Percentiles rank a stretch among this genome's conserved stretches.
Evolutionary conservation across 2,113 vertebrate species (phyloP).

Genomic region (Dunckerocampus dactyliophorus): DNA sequence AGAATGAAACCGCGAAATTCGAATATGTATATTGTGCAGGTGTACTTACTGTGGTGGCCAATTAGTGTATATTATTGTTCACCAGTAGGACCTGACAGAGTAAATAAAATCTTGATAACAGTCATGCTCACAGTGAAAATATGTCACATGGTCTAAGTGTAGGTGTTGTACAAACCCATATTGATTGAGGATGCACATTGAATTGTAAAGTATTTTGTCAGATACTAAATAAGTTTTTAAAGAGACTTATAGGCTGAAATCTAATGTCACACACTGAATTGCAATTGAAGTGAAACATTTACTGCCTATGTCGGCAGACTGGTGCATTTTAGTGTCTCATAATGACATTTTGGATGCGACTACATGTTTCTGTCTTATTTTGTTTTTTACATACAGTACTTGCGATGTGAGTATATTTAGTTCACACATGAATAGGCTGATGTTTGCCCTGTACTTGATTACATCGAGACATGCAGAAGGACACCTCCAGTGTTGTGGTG

Average conservation of each 20-base stretch:
- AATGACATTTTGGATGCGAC: background rate
- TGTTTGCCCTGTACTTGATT: background rate
- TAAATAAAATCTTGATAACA: background rate
- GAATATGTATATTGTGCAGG: too few relatives aligned
- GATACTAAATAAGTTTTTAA: background rate
- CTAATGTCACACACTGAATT: background rate
- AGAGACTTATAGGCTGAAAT: background rate
- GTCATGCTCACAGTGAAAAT: background rate
- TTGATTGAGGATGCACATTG: background rate
- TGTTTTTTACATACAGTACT: background rate
- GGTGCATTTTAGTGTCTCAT: background rate
- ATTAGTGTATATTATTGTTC: background rate
- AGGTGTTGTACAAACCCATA: background rate
- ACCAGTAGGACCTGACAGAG: background rate
- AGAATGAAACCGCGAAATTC: too few relatives aligned
- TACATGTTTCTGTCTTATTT: background rate
- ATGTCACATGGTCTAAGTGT: background rate
- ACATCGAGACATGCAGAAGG: conserved; percentile 3
- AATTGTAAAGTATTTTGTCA: background rate
- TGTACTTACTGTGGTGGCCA: background rate
- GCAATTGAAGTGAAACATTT: background rate
- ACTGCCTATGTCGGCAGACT: background rate
- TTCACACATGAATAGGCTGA: background rate
- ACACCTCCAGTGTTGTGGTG: conserved; percentile 26
- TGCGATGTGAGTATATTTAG: background rate